A percentile compares a stretch with the other conserved stretches of the same genome.
Conservation (phyloP, 2,888 invertebrate genomes). For the Rhagium mordax region DNA sequence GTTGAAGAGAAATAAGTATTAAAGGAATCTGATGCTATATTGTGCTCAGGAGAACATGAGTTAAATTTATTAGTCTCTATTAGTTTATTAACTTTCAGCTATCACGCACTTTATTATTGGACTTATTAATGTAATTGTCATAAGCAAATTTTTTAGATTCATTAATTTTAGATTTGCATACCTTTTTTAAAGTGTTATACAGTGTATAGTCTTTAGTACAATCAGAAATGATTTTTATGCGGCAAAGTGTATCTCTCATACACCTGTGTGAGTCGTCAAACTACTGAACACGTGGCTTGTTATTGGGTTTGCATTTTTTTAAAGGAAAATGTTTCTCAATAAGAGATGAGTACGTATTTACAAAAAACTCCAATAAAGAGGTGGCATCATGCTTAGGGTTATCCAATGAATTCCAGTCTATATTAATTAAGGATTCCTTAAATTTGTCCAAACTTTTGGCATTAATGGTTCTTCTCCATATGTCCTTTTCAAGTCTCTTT, state of each 20-base stretch:
- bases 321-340: neutral
- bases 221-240: neutral
- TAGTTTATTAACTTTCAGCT: too few relatives aligned
- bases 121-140: too few relatives aligned
- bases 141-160: too few relatives aligned
- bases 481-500: neutral
- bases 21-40: too few relatives aligned
- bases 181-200: too few relatives aligned
- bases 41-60: too few relatives aligned
- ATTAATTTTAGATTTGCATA: too few relatives aligned
- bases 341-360: neutral
- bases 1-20: too few relatives aligned
- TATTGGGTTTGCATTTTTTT: neutral
- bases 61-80: too few relatives aligned
- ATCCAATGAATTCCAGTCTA: neutral
- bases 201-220: too few relatives aligned
- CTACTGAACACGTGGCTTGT: neutral
- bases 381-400: neutral
- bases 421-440: neutral
- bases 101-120: too few relatives aligned
- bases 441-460: neutral
- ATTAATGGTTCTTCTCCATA: too few relatives aligned
- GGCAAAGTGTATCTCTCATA: neutral
- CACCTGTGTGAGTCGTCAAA: neutral
- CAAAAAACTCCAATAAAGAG: neutral